Evolutionary conservation across 2,888 invertebrate species (phyloP).

Genomic region (Stratiomys singularior): DNA sequence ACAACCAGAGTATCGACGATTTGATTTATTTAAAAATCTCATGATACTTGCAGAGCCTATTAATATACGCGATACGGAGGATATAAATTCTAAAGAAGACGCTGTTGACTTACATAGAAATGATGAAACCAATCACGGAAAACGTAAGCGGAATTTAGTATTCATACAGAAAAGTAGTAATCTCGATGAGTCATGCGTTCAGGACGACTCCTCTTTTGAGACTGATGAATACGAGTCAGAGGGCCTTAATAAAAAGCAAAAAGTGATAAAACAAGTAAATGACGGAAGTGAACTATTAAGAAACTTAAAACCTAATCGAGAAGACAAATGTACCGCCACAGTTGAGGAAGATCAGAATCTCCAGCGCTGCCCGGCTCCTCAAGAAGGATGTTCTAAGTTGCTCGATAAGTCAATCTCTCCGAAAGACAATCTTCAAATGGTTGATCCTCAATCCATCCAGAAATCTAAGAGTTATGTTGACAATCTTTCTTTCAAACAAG

Average conservation of each 20-base stretch:
- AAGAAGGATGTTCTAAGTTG: background rate
- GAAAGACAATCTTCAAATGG: no score
- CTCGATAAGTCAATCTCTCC: background rate
- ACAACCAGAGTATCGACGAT: slow-evolving; percentile 5
- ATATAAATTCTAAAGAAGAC: background rate
- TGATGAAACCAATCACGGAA: background rate
- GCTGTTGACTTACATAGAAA: background rate
- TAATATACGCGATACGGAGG: background rate
- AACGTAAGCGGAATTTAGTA: no score
- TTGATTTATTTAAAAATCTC: background rate
- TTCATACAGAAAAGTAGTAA: background rate
- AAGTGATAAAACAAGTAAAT: background rate
- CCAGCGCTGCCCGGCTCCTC: background rate
- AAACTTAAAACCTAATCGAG: no score
- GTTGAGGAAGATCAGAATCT: background rate
- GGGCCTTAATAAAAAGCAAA: no score
- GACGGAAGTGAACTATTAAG: background rate
- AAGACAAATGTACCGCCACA: background rate
- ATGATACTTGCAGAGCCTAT: background rate
- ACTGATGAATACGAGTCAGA: no score
- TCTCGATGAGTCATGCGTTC: no score
- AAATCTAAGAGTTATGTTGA: background rate
- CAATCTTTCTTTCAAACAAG: background rate
- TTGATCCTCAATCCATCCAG: no score
- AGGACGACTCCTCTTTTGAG: no score